These are phyloP conservation scores for Euphonia xanthogaster DNA, from an alignment of 2,797 vertebrate genomes.

Conservation along the genomic window DNA sequence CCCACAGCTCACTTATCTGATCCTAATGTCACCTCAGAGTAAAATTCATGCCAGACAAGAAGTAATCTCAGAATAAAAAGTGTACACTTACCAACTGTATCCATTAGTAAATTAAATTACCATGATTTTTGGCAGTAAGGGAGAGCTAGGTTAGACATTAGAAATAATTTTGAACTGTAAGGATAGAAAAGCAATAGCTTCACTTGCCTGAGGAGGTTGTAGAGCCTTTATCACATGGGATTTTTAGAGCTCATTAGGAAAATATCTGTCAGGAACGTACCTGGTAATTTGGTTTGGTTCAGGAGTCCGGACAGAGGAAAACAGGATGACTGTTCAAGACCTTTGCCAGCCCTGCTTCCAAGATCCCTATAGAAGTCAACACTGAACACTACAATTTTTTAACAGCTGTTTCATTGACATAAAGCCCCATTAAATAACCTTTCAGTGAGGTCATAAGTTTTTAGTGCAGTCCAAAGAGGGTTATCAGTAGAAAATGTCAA, in stretches of 20 bases:
- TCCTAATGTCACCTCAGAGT: constrained; percentile 41
- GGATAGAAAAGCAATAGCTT: constrained; percentile 28
- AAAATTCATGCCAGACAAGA: constrained; percentile 34
- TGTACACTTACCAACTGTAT: constrained; percentile 9
- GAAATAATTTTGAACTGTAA: background rate
- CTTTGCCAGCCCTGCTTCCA: background rate
- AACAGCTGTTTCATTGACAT: background rate
- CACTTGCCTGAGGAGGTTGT: background rate
- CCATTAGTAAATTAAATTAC: constrained; percentile 63
- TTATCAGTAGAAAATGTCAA: background rate
- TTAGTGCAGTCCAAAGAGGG: background rate
- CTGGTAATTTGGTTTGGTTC: background rate
- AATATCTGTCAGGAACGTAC: background rate
- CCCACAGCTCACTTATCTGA: constrained; percentile 43
- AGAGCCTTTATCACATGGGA: background rate
- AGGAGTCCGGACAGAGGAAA: background rate
- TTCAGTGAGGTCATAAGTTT: background rate
- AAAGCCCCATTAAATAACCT: background rate
- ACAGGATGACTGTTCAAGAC: background rate
- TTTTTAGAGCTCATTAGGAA: constrained; percentile 34
- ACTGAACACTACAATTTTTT: background rate
- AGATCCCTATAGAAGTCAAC: background rate
- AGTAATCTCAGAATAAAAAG: constrained; percentile 38
- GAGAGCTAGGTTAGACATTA: constrained; percentile 22
- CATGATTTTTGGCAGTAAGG: constrained; percentile 45